Conservation (phyloP, 1,140 invertebrate species). For the Lordiphosa stackelbergi region DNA sequence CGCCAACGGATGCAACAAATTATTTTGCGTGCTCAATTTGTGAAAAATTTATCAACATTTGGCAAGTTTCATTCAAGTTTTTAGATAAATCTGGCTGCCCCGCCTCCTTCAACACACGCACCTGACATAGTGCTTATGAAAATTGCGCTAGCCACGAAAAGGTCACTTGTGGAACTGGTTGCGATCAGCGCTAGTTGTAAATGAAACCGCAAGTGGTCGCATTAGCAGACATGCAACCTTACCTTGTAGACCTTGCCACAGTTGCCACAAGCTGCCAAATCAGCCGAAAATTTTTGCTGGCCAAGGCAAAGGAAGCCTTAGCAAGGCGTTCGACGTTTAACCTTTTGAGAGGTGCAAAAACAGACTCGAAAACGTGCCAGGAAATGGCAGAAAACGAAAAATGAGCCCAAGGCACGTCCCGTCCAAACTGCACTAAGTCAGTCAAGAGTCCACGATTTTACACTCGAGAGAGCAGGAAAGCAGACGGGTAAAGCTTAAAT, state of each 20-base stretch:
- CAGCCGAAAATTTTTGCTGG: constrained; percentile 30
- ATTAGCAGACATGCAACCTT: constrained; percentile 47
- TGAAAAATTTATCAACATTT: constrained; percentile 40
- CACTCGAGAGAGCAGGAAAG: constrained; percentile 19
- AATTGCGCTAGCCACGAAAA: constrained; percentile 57
- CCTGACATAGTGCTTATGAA: constrained; percentile 56
- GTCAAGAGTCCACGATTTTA: constrained; percentile 25
- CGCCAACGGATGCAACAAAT: constrained; percentile 32
- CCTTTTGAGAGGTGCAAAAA: constrained; percentile 45
- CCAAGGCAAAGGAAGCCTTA: constrained; percentile 61
- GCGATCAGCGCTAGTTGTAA: constrained; percentile 26
- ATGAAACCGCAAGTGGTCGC: constrained; percentile 43
- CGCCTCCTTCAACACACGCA: constrained; percentile 38
- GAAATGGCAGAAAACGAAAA: constrained; percentile 47
- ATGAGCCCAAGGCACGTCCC: constrained; percentile 26
- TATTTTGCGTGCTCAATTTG: constrained; percentile 37
- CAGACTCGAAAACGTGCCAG: constrained; percentile 46
- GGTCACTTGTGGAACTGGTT: constrained; percentile 66
- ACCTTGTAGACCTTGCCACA: constrained; percentile 73
- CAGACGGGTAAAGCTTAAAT: not conserved
- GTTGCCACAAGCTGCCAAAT: constrained; percentile 36
- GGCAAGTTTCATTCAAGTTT: constrained; percentile 18
- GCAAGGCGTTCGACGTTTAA: constrained; percentile 40
- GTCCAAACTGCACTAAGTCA: constrained; percentile 17
- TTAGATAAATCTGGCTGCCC: constrained; percentile 7